Evolutionary conservation across 2,797 vertebrate genomes (phyloP).

Genomic region (Limosa lapponica): DNA sequence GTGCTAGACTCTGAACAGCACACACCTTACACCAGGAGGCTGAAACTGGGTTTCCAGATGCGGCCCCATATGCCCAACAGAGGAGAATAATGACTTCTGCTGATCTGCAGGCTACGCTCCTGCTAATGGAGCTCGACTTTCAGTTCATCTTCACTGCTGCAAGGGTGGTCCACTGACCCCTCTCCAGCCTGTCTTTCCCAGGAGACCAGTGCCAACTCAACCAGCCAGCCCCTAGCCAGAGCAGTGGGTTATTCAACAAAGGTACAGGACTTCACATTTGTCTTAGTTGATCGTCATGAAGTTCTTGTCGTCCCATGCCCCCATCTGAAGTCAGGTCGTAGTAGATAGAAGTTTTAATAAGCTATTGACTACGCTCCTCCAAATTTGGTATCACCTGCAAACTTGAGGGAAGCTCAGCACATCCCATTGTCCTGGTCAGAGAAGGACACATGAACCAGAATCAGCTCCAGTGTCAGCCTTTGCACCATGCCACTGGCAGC

Average conservation of each 20-base stretch:
- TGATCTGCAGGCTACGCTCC: not conserved
- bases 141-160: not conserved
- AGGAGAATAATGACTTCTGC: not conserved
- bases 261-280: not conserved
- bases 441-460: not conserved
- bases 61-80: not conserved
- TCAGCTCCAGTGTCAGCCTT: not conserved
- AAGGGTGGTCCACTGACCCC: not conserved
- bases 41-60: not conserved
- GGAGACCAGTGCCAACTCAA: not conserved
- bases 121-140: not conserved
- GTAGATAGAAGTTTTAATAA: too few species aligned
- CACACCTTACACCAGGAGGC: not conserved
- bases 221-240: accelerated
- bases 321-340: not conserved
- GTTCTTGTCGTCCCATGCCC: not conserved
- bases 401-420: not conserved
- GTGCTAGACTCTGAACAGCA: not conserved
- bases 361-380: accelerated
- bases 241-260: not conserved
- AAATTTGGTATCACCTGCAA: not conserved
- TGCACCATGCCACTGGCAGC: not conserved
- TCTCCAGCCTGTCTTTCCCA: not conserved
- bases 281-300: not conserved
- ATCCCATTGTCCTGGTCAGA: not conserved